These are phyloP conservation scores for Xiphorhynchus elegans DNA, from an alignment of 2,113 vertebrate genomes.

Conservation along the genomic window DNA sequence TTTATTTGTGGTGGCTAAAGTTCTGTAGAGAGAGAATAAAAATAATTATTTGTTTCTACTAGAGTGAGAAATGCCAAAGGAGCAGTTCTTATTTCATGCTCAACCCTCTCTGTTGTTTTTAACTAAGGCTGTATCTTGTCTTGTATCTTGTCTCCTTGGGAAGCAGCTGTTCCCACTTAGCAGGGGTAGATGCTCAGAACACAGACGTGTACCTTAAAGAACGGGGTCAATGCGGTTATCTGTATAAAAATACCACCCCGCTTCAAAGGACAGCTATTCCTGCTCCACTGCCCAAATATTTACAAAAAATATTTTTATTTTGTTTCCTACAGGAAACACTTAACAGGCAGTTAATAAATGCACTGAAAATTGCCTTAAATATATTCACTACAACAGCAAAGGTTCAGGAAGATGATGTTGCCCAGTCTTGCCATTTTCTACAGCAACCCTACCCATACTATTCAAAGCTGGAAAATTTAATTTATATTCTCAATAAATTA, in stretches of 20 bases:
- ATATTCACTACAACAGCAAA: neutral
- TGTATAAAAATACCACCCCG: neutral
- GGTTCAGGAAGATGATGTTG: neutral
- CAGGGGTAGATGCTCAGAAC: neutral
- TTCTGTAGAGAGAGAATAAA: neutral
- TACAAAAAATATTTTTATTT: neutral
- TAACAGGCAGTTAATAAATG: neutral
- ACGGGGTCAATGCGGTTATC: slow-evolving; percentile 2
- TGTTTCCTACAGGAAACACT: neutral
- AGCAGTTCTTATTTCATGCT: neutral
- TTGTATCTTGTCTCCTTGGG: neutral
- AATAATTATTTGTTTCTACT: neutral
- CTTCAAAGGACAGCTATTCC: slow-evolving; percentile 35
- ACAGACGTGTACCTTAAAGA: neutral
- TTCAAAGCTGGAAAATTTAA: neutral
- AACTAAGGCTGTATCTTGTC: neutral
- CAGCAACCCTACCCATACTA: neutral
- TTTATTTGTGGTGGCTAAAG: neutral
- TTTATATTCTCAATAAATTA: neutral
- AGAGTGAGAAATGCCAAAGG: neutral
- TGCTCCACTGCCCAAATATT: neutral
- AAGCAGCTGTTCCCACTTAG: slow-evolving; percentile 54
- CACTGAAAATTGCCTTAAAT: neutral
- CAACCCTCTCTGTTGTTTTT: neutral
- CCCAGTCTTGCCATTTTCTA: neutral